Evolutionary conservation across 1,140 invertebrate species (phyloP), one percentile per base, ranked within the genome.

Genomic region (Archivesica marissinica): DNA sequence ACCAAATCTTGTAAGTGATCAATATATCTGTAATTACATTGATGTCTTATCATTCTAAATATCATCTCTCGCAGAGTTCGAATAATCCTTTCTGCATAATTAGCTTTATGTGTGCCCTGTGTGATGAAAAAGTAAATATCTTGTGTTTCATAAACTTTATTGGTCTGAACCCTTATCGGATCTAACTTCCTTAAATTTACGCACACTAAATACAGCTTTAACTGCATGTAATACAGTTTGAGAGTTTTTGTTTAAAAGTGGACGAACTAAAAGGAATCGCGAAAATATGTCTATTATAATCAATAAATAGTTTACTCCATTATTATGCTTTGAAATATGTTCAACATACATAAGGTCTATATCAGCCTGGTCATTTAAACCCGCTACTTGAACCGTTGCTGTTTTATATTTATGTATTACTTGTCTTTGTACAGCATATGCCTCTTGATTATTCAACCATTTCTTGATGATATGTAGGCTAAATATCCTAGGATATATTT

Each of bases 361-460:
- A 50, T 84, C 70, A 25, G 72, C 68, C 50, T 84, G 81, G 33
- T 84, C 81, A 72, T 84, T 75, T 33, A 84, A 47, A 59, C 54
- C 68, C 11, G 70, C 56, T 20, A 84, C 81, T 64, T 74, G 35
- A 7, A 84, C 81, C 1, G 28, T 70, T 44, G 54, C 38, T 25
- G 81, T 84, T 84, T 75, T 75, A 33, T 75, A 84, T 50, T 28
- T 47, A 84, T 75, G 81, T 76, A 20, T 59, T 0, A 75, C 68
- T 75, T 84, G 81, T 75, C 35, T 56, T 50, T 84, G 81, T 17
- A 84, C 0, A 0, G 81, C 33, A 33, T 84, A 84, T 1, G 44
- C 20, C 28, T 82, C 80, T 41, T 82, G 47, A 44, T 82, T 82
- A 59, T 84, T 75, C n/a, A 84, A 41, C 81, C 81, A 84, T n/a